Base-by-base conservation (phyloP, 2,888 invertebrate species). In the Tenthredo amoena region DNA sequence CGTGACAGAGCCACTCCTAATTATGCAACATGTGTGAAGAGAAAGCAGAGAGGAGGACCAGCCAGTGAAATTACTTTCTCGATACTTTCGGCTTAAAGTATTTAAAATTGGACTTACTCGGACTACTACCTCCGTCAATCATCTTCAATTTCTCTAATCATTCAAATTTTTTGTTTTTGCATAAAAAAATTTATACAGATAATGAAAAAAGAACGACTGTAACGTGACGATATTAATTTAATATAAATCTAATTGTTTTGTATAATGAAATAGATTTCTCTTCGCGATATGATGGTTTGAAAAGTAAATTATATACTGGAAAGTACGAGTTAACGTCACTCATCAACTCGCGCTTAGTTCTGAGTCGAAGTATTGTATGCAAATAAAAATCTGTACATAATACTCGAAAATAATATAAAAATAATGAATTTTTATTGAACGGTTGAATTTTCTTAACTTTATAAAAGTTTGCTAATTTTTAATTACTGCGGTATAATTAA, bases 21-120 rank as follows among this genome's bases (percentile, higher is more conserved):
- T 92, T 92, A 91, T 88, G 90, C 90, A 93, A 92, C 87, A 86
- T 86, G 88, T 87, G 89, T 88, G 89, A 91, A 92, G 92, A 92
- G 91, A 92, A 91, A 92, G 92, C 91, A 91, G 90, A 91, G 90
- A 92, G 90, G 90, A 90, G 89, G 88, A 89, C 65, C 82, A 12
- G 3, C 47, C 82, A 31, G 82, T 47, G 68, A 83, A 83, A 83
- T 83, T 83, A 68, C 82, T 68, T 81, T 81, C 81, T 81, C 81
- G 37, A 77, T 77, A 37, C 58, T 55, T 43, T 68, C n/a, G 82
- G 68, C 31, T 65, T 18, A 31, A 62, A 79, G n/a, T 58, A 3
- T 26, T 62, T 37, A 10, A 62, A 79, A 55, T n/a, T 77, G 18
- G 58, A 50, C 21, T 15, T n/a, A 43, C n/a, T 50, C 26, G 26